Percentiles rank a stretch among this genome's conserved stretches.
phyloP scores from a whole-genome alignment of 2,888 invertebrate genomes.

The Ptycholaimellus sp. region DNA sequence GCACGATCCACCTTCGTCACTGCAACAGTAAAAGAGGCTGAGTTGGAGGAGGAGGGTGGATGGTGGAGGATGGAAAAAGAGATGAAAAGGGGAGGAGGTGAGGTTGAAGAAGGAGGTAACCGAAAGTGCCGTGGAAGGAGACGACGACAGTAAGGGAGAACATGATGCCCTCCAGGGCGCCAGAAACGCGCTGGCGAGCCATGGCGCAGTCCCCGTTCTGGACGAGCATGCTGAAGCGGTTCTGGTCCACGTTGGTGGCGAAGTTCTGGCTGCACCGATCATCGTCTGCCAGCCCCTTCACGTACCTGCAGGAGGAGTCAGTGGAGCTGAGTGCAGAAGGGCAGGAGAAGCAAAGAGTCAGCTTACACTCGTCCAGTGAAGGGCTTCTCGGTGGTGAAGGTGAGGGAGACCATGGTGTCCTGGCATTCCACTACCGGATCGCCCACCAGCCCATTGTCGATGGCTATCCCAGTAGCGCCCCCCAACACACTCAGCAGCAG shows the following conservation, averaged over 20 bases:
- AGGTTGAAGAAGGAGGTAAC: conserved; percentile 8
- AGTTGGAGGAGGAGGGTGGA: not conserved
- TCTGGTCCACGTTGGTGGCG: conserved; percentile 17
- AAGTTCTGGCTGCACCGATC: conserved; percentile 16
- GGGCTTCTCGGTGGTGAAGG: conserved; percentile 20
- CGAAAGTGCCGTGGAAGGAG: conserved; percentile 21
- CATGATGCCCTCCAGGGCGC: conserved; percentile 19
- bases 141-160: conserved; percentile 19
- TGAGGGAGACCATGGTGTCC: conserved; percentile 17
- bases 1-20: conserved; percentile 8
- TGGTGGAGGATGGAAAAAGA: not conserved
- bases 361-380: conserved; percentile 17
- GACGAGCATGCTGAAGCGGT: conserved; percentile 14
- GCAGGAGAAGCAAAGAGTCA: not conserved
- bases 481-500: not conserved
- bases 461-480: not conserved
- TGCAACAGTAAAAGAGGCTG: not conserved
- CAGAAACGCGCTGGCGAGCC: conserved; percentile 17
- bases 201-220: conserved; percentile 20
- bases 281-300: conserved; percentile 19
- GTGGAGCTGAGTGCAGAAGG: not conserved
- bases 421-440: conserved; percentile 17
- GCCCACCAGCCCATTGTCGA: conserved; percentile 17
- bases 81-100: not conserved
- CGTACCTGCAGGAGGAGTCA: conserved; percentile 7